These are phyloP conservation scores for Scleropages formosus DNA, from an alignment of 2,797 vertebrate genomes.

Conservation along the genomic window DNA sequence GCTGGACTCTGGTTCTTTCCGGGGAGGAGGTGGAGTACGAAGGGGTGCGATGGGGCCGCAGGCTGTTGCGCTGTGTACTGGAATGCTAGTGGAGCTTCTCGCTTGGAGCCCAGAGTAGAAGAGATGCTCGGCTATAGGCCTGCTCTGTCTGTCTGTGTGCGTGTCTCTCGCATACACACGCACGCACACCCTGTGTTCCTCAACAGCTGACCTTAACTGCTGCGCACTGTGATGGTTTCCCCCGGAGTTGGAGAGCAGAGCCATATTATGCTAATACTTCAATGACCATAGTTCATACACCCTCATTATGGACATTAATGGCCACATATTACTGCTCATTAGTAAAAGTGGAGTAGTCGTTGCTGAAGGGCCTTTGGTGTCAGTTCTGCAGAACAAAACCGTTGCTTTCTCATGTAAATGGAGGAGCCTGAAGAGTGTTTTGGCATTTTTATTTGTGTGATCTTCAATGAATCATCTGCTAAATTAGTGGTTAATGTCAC, in stretches of 20 bases:
- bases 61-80: constrained; percentile 59
- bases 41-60: constrained; percentile 48
- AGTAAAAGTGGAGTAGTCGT: background rate
- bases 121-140: background rate
- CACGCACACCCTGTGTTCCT: background rate
- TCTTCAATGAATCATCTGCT: no score
- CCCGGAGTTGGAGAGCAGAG: background rate
- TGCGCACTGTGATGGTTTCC: background rate
- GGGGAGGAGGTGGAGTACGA: constrained; percentile 53
- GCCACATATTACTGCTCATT: background rate
- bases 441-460: no score
- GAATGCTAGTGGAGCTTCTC: background rate
- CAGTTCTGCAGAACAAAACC: no score
- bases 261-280: constrained; percentile 2
- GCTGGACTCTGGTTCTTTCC: constrained; percentile 62
- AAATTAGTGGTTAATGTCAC: no score
- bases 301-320: background rate
- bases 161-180: no score
- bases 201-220: background rate
- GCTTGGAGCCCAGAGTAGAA: no score
- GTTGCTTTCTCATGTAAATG: no score
- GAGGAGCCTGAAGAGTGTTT: no score
- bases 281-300: background rate
- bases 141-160: constrained; percentile 3
- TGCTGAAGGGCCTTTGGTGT: background rate